Evolutionary conservation across 1,140 invertebrate species (phyloP).

Genomic region (Listronotus oregonensis): DNA sequence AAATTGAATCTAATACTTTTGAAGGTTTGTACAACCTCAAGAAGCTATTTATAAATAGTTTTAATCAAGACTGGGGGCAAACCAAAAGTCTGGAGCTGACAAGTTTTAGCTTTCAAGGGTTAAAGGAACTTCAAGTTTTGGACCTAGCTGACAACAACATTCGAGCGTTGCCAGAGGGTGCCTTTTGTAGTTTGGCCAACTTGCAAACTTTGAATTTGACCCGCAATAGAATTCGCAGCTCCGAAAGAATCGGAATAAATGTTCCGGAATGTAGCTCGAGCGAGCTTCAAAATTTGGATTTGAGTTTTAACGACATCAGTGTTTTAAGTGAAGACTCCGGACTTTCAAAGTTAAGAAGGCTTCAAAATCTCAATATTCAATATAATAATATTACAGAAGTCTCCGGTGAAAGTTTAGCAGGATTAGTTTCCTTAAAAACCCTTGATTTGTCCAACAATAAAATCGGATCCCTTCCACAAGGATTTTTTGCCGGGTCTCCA

Average conservation of each 20-base stretch:
- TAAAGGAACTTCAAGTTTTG: slow-evolving; percentile 76
- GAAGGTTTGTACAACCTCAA: slow-evolving; percentile 76
- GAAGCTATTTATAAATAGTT: slow-evolving; percentile 72
- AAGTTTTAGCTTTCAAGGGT: slow-evolving; percentile 69
- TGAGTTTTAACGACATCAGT: slow-evolving; percentile 78
- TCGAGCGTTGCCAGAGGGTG: slow-evolving; percentile 70
- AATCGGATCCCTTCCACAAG: slow-evolving; percentile 75
- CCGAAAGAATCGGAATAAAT: slow-evolving; percentile 72
- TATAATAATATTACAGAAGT: slow-evolving; percentile 84
- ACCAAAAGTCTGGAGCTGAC: slow-evolving; percentile 72
- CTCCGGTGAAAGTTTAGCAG: slow-evolving; percentile 74
- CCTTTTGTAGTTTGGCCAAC: slow-evolving; percentile 77
- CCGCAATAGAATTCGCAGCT: slow-evolving; percentile 74
- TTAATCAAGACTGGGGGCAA: slow-evolving; percentile 78
- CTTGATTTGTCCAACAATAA: slow-evolving; percentile 86
- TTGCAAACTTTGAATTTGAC: slow-evolving; percentile 84
- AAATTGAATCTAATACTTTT: slow-evolving; percentile 76
- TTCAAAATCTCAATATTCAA: slow-evolving; percentile 78
- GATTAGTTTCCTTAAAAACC: slow-evolving; percentile 73
- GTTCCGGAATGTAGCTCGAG: slow-evolving; percentile 62
- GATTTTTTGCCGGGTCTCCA: slow-evolving; percentile 74
- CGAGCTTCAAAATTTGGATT: slow-evolving; percentile 73
- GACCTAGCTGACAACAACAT: slow-evolving; percentile 85
- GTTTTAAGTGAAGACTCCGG: slow-evolving; percentile 73
- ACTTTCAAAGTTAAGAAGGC: slow-evolving; percentile 69